Evolutionary conservation across 1,140 invertebrate genomes (phyloP).

Genomic region (Polyergus mexicanus): DNA sequence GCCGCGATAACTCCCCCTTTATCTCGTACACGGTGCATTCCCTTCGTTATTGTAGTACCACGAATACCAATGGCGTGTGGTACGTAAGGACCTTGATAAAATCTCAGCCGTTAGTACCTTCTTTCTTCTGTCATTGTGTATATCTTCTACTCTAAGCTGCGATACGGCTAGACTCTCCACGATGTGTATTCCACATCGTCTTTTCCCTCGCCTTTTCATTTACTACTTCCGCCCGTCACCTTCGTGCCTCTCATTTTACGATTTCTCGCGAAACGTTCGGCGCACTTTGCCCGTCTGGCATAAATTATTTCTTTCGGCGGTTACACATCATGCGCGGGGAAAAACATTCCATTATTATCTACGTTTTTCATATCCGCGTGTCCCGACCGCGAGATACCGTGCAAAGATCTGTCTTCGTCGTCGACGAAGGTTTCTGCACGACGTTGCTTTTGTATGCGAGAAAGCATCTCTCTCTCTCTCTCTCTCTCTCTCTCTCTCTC

Average conservation of each 20-base stretch:
- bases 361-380: not conserved
- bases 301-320: constrained; percentile 40
- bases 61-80: not conserved
- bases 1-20: constrained; percentile 11
- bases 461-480: not conserved
- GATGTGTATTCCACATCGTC: constrained; percentile 13
- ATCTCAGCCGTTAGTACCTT: constrained; percentile 59
- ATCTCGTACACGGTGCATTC: constrained; percentile 15
- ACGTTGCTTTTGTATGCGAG: constrained; percentile 21
- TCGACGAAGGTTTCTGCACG: not conserved
- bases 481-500: too few relatives aligned
- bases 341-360: constrained; percentile 39
- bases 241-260: constrained; percentile 50
- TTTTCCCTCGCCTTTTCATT: constrained; percentile 38
- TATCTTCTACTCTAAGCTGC: constrained; percentile 47
- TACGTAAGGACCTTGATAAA: constrained; percentile 52
- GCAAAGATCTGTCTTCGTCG: not conserved
- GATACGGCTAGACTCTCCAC: constrained; percentile 4
- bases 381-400: not conserved
- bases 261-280: constrained; percentile 56
- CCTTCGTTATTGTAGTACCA: not conserved
- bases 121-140: constrained; percentile 56
- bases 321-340: constrained; percentile 11
- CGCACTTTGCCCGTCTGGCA: constrained; percentile 19
- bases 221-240: constrained; percentile 58